Base-by-base conservation (phyloP, 1,140 invertebrate species). In the Lucilia sericata region DNA sequence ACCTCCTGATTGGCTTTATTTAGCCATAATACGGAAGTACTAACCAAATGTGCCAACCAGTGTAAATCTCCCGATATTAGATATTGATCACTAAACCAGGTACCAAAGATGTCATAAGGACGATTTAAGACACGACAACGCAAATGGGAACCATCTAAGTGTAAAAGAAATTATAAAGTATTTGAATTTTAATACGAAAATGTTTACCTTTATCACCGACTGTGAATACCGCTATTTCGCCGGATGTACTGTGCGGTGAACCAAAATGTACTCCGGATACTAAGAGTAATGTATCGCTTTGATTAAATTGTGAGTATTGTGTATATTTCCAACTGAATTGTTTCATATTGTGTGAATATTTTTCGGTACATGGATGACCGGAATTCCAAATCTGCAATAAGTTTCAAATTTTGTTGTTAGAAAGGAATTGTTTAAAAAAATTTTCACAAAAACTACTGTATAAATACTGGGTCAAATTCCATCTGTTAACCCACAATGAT, bases 231-330 rank as follows among this genome's bases (percentile, higher is more conserved):
- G 96, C 96, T 86, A 98, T 97, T 93, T 97, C 97, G 17, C 97
- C 97, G 2, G 95, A 96, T 12, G 95, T 97, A 85, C 94, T 96
- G 85, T 94, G 93, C 1, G 93, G 93, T n/a, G 93, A 94, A 8
- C 96, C 96, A 93, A 96, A 96, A 90, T 96, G 95, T 74, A 97
- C 96, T 34, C 97, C 97, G 65, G 96, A 97, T 0, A 98, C 96
- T 17, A 97, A 91, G 0, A 98, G 91, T 10, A 97, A 91, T 0
- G 95, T 96, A 92, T 98, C 96, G 9, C 94, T 94, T 85, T 95
- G 94, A 92, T 97, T 97, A 87, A 97, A 98, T 90, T 97, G 95
- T 3, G 96, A 97, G 90, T 95, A 97, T 91, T 97, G 96, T 0
- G 96, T 97, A 85, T 97, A 97, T 88, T 97, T 96, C 97, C 97